phyloP scores from a whole-genome alignment of 2,797 vertebrate genomes.

The Erethizon dorsatum region DNA sequence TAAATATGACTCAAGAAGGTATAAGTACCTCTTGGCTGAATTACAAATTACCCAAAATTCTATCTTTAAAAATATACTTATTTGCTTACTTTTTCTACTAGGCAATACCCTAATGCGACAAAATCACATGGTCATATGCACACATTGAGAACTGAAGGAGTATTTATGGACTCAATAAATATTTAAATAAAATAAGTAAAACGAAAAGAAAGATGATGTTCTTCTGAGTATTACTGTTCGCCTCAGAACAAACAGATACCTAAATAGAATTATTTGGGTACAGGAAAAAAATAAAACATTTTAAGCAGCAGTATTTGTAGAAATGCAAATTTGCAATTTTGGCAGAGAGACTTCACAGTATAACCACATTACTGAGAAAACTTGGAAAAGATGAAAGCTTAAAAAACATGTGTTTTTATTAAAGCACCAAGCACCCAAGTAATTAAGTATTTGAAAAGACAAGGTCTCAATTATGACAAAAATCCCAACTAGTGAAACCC shows the following conservation, averaged over 20 bases:
- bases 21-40: not conserved
- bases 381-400: not conserved
- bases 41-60: not conserved
- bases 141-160: slow-evolving; percentile 25
- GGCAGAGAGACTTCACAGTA: not conserved
- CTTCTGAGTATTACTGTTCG: not conserved
- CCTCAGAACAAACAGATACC: slow-evolving; percentile 12
- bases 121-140: not conserved
- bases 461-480: slow-evolving; percentile 32
- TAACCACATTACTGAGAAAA: not conserved
- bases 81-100: not conserved
- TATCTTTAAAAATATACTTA: slow-evolving; percentile 35
- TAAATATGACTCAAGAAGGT: slow-evolving; percentile 5
- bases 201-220: slow-evolving; percentile 7
- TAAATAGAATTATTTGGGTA: not conserved
- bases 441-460: slow-evolving; percentile 14
- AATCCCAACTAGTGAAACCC: not conserved
- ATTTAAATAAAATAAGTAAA: slow-evolving; percentile 45
- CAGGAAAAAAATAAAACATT: slow-evolving; percentile 4
- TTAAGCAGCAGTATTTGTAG: slow-evolving; percentile 7
- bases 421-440: not conserved
- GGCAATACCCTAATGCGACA: not conserved
- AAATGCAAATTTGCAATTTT: not conserved
- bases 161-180: slow-evolving; percentile 35
- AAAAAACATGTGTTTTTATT: not conserved